Evolutionary conservation across 2,113 vertebrate species (phyloP), one percentile per base, ranked within the genome.

Genomic region (Prochilodus magdalenae): DNA sequence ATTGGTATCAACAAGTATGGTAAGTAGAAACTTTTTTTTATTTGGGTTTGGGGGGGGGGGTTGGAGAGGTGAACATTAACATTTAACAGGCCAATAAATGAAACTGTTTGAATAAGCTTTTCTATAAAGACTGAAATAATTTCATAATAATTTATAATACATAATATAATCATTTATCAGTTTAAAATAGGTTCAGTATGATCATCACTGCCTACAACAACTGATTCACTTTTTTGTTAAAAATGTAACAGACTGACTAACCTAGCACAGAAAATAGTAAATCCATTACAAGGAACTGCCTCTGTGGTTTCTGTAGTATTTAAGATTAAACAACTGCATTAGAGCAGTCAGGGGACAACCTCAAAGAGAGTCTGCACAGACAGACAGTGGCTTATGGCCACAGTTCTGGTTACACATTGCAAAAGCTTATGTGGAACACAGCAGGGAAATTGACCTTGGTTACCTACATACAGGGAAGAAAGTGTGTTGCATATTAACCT

Each of bases 1-100:
- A 3, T 69, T 75, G 76, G 86, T 57, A 1, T 77, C 87, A 53
- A 86, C 79, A 10, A 18, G 3, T 67, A 77, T 81, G 69, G 85
- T 86, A 36, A 77, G 85, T 72, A 44, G 6, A n/a, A 27, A 4
- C 53, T 49, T 62, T 13, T 44, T 3, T n/a, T n/a, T 29, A 26
- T 26, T n/a, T 13, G 2, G 27, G 27, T 66, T 65, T 51, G 10
- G 65, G 2, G 47, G 20, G 2, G 22, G 27, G 0, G 22, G 5
- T 6, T 18, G 29, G 18, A 22, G 4, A 18, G 33, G 4, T 24
- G 4, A 24, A 14, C 27, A 63, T 4, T 27, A 13, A 26, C 22
- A n/a, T 22, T n/a, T 60, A 60, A 36, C 33, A 36, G 33, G 33
- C n/a, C n/a, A n/a, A n/a, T 44, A 44, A 44, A 44, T 7, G 8